Base-by-base conservation (phyloP, 2,888 invertebrate species). In the Orthosia gracilis region DNA sequence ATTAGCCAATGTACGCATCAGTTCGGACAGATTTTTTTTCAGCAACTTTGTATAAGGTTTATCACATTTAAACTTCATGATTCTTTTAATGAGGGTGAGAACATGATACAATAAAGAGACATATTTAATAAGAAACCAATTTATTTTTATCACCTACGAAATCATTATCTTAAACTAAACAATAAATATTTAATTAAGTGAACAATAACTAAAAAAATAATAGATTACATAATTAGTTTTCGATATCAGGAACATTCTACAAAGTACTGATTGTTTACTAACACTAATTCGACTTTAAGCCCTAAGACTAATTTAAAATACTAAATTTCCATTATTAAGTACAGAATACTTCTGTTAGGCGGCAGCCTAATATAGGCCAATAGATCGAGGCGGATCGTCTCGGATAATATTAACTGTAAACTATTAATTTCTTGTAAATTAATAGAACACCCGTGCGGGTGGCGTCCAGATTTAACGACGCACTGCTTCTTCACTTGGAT, bases 311-410 rank as follows among this genome's bases (percentile, higher is more conserved):
- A 61, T 71, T 72, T 62, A 78, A 73, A 94, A 94, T 94, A 93
- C 92, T 91, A 88, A 70, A 87, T 76, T 89, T 89, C 84, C 87
- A 88, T 26, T 77, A 73, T 92, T 93, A 94, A 93, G 91, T 94
- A 94, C 94, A 93, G 89, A 92, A 91, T 89, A 91, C 91, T 92
- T 93, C 89, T 93, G 89, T 82, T 90, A 94, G 93, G 94, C 94
- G 91, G 94, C 13, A 85, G 88, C 94, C 94, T 94, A 93, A 92
- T 92, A 84, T 93, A 94, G 95, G 93, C 89, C 86, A 82, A 74
- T 82, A 59, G 50, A 58, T 49, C 73, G 87, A 90, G 88, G 83
- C 72, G 69, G 49, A 80, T 80, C 26, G 49, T 84, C 88, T 89
- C 87, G 78, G 40, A 78, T 74, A 80, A 70, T 66, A 26, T 26